phyloP scores from a whole-genome alignment of 1,140 invertebrate species.

The Tachypleus tridentatus region DNA sequence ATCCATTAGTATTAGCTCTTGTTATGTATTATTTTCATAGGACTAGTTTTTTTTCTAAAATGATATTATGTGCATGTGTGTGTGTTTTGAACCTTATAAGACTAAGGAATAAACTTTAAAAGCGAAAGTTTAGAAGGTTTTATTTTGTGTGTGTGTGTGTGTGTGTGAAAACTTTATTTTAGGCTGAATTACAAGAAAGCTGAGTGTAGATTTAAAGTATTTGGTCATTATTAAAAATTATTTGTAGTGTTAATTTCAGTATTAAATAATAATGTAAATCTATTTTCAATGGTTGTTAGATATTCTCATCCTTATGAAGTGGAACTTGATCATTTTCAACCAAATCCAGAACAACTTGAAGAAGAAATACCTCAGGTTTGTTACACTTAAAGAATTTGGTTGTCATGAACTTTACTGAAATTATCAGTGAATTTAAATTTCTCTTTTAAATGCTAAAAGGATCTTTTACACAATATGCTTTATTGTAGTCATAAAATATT shows the following conservation, averaged over 20 bases:
- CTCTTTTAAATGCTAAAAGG: no score
- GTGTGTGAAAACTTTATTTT: background rate
- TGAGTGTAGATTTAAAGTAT: constrained; percentile 17
- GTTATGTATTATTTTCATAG: no score
- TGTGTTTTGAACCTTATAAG: no score
- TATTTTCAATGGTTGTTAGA: constrained; percentile 32
- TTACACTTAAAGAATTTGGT: no score
- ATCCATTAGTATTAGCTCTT: no score
- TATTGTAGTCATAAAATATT: background rate
- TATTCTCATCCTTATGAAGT: constrained; percentile 80
- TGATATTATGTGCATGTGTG: no score
- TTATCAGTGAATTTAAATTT: no score
- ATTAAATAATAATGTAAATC: background rate
- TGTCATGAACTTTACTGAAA: no score
- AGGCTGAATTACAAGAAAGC: constrained; percentile 24
- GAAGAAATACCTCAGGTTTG: constrained; percentile 24
- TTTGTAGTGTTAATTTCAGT: constrained; percentile 14
- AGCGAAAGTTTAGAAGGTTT: constrained; percentile 10
- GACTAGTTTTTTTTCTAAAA: no score
- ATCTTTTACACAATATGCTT: no score
- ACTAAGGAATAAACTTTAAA: background rate
- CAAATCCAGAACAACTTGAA: constrained; percentile 23
- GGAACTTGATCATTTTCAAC: constrained; percentile 53
- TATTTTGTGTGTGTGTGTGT: constrained; percentile 3
- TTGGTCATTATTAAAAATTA: constrained; percentile 26